Evolutionary conservation across 2,888 invertebrate genomes (phyloP).

Genomic region (Cosmia trapezina): DNA sequence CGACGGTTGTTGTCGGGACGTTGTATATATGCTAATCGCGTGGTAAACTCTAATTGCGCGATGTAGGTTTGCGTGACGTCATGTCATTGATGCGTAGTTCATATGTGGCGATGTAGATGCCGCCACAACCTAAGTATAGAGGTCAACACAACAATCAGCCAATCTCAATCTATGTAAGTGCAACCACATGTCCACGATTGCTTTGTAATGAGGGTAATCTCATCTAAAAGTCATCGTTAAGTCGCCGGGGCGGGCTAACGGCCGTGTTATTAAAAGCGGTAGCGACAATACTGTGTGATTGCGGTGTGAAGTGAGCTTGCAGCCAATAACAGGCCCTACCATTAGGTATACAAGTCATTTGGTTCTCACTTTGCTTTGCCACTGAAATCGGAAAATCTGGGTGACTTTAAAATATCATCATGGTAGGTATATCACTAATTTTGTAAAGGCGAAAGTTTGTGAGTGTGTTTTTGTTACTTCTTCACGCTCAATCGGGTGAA

Average conservation of each 20-base stretch:
- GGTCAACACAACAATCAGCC: not conserved
- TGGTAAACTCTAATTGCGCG: too few species aligned
- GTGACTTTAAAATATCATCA: not conserved
- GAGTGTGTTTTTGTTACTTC: too few species aligned
- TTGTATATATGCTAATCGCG: too few species aligned
- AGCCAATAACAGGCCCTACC: conserved; percentile 57
- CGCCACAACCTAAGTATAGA: too few species aligned
- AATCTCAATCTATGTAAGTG: conserved; percentile 38
- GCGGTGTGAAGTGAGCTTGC: conserved; percentile 64
- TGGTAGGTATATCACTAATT: not conserved
- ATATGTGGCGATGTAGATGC: too few species aligned
- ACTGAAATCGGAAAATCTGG: not conserved
- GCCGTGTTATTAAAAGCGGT: conserved; percentile 69
- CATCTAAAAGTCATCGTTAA: conserved; percentile 51
- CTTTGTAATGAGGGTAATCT: conserved; percentile 47
- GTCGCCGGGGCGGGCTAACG: conserved; percentile 33
- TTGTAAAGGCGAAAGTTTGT: too few species aligned
- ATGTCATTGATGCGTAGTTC: too few species aligned
- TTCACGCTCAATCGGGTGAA: too few species aligned
- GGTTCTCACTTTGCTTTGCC: conserved; percentile 22
- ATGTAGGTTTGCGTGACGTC: too few species aligned
- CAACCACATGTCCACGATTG: conserved; percentile 44
- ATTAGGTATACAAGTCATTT: conserved; percentile 32
- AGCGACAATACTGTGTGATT: conserved; percentile 72
- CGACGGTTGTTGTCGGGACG: too few species aligned